Evolutionary conservation across 2,888 invertebrate species (phyloP), one percentile per base, ranked within the genome.

Genomic region (Cheilosia grossa): DNA sequence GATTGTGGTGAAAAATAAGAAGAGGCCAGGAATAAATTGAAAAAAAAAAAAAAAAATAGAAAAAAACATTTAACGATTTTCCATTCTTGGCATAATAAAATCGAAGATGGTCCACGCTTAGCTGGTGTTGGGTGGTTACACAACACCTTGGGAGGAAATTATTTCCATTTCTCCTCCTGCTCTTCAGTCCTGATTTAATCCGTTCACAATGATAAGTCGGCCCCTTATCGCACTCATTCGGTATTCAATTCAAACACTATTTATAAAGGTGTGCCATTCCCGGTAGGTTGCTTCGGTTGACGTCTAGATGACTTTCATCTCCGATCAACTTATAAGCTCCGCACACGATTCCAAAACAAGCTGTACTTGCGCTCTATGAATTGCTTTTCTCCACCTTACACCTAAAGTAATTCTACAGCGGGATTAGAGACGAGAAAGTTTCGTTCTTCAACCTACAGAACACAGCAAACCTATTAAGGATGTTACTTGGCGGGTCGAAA

Each of bases 271-370:
- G 53, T 30, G 21, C 21, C 4, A 40, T 51, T 33, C 21, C 19
- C 7, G 9, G 10, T 13, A 15, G 33, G 27, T 24, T 30, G 30
- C 30, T 7, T 30, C 27, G 30, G 30, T 30, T 5, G 63, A 44
- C 44, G 53, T 17, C 61, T 47, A 64, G 44, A 74, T 74, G 73
- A 64, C 49, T 64, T 27, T 74, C 56, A 74, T 74, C 49, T 64
- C 74, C 64, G 74, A 74, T 64, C 74, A 56, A 49, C 33, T 74
- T 42, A 54, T 64, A 74, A 74, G 56, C 74, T 40, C 44, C 37
- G 47, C 37, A 49, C 37, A 49, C 17, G 37, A 67, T 51, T 42
- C 49, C 10, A 27, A 37, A 37, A 27, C 33, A 33, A 49, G 58
- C 5, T 75, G 58, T 66, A 30, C 66, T 67, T 37, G 37, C 10